A percentile compares a stretch with the other conserved stretches of the same genome.
phyloP scores from a whole-genome alignment of 2,113 vertebrate genomes.

The Notarius quadriscutis region DNA sequence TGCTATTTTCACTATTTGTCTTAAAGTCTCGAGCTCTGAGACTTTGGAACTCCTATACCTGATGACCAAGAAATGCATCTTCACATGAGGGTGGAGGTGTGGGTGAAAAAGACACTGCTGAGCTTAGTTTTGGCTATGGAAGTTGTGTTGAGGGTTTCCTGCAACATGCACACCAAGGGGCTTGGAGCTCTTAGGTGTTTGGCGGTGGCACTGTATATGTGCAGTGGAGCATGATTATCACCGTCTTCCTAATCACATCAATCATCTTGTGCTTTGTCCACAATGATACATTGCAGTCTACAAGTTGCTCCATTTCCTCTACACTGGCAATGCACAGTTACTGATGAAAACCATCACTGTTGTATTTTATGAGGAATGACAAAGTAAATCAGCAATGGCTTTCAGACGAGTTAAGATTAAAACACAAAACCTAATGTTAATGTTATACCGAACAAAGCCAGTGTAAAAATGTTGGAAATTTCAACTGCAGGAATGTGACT shows the following conservation, averaged over 20 bases:
- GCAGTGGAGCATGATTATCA: neutral
- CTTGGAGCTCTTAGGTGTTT: neutral
- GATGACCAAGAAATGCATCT: neutral
- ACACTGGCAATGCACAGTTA: neutral
- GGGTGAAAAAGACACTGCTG: neutral
- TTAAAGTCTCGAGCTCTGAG: neutral
- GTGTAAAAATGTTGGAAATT: neutral
- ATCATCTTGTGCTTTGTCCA: neutral
- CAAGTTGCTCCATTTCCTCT: neutral
- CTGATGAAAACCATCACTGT: neutral
- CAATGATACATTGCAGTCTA: neutral
- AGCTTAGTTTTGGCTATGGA: neutral
- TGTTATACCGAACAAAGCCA: neutral
- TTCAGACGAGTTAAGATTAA: neutral
- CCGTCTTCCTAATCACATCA: neutral
- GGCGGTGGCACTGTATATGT: neutral
- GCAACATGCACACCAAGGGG: neutral
- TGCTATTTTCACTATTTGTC: neutral
- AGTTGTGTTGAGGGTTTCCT: neutral
- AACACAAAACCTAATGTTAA: neutral
- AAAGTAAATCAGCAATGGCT: neutral
- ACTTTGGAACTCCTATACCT: neutral
- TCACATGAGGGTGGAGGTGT: neutral
- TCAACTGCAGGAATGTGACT: neutral
- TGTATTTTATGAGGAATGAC: neutral